Conservation (phyloP, 2,888 invertebrate genomes). For the Cenopis cana region DNA sequence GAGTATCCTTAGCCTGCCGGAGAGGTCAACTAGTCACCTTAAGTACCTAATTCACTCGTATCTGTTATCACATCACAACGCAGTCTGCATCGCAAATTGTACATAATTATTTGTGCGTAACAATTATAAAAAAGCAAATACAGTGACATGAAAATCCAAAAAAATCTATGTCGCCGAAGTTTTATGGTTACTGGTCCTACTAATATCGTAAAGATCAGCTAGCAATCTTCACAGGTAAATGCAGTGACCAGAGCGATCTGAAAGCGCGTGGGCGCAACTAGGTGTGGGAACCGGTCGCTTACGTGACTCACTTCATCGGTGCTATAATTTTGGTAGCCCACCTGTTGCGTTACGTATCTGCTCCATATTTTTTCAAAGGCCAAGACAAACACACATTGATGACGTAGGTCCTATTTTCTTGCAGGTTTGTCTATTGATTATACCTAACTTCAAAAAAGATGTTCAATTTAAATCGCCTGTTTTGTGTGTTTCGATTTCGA, state of each 20-base stretch:
- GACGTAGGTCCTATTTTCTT: not conserved
- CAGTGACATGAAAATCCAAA: too few species aligned
- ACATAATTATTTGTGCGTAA: too few species aligned
- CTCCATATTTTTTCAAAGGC: slow-evolving; percentile 45
- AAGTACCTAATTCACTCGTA: too few species aligned
- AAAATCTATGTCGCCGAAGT: too few species aligned
- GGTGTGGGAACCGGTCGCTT: slow-evolving; percentile 74
- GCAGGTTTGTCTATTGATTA: too few species aligned
- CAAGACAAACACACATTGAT: not conserved
- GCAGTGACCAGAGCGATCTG: slow-evolving; percentile 53
- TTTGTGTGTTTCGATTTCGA: too few species aligned
- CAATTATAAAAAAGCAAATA: too few species aligned
- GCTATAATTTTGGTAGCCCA: slow-evolving; percentile 60
- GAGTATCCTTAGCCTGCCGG: not conserved
- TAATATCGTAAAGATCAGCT: slow-evolving; percentile 30
- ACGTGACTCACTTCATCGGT: slow-evolving; percentile 66
- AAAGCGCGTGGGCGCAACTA: slow-evolving; percentile 66
- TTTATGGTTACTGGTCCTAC: not conserved
- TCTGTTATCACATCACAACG: too few species aligned
- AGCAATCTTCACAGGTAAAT: slow-evolving; percentile 56
- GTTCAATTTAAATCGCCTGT: too few species aligned
- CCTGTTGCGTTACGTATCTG: slow-evolving; percentile 56
- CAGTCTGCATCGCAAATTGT: not conserved
- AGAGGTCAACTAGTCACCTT: not conserved
- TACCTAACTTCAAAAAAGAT: too few species aligned